Evolutionary conservation across 2,113 vertebrate genomes (phyloP), one percentile per base, ranked within the genome.

Genomic region (Silurus asotus): DNA sequence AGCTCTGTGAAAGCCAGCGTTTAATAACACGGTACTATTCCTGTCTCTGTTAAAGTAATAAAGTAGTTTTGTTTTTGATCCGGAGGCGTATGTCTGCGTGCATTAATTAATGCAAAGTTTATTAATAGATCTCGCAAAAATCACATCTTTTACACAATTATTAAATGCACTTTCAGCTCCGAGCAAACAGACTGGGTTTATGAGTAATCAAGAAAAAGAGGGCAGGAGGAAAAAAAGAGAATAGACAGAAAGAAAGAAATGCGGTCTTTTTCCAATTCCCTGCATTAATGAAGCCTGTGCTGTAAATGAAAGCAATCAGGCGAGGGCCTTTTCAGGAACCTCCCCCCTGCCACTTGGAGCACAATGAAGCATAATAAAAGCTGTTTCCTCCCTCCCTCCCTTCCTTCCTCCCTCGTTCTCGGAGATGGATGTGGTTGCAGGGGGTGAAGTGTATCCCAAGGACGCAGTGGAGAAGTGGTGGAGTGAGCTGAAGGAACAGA

Each of bases 301-400:
- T 93, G 93, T 94, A 96, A 84, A 97, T 94, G 95, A 96, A 97
- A 95, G 93, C 94, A 95, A 96, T 96, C 94, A 96, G 93, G 94
- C 93, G 93, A 94, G 92, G 91, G 94, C 92, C 8, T 85, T 94
- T 88, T 92, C 93, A 93, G 92, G 91, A 93, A 89, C 78, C 85
- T 80, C 85, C 75, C 92, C 92, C 92, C 93, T 90, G 91, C 86
- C 91, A 89, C 84, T 80, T 74, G 93, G 55, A 81, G 51, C 75
- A 77, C 75, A 87, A 49, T 58, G 81, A 67, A 76, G 80, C 20
- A 85, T 87, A 87, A 83, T 85, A 79, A 56, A 25, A 69, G 75
- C 19, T 72, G 59, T 61, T 67, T 67, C 74, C 61, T 85, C 65
- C 20, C 67, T 72, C 53, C 3, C 23, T 78, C 51, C 8, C 53